Evolutionary conservation across 2,797 vertebrate species (phyloP).

Genomic region (Astyanax mexicanus): DNA sequence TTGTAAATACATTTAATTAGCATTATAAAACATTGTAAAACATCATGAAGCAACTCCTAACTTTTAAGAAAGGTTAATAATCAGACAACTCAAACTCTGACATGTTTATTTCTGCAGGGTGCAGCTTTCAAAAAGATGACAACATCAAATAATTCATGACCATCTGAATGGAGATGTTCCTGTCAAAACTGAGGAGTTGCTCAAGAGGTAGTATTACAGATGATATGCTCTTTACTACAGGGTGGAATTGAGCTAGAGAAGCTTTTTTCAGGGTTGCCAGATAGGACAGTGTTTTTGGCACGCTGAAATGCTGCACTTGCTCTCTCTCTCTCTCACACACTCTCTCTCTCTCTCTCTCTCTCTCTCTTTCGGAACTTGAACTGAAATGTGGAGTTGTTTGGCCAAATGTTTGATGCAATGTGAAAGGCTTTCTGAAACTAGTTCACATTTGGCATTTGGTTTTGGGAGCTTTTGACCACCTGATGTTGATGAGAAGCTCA

Average conservation of each 20-base stretch:
- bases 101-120: not conserved
- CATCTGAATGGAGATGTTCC: not conserved
- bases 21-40: too few species aligned
- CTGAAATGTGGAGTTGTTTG: not conserved
- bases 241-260: not conserved
- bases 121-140: not conserved
- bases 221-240: not conserved
- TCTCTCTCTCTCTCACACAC: too few species aligned
- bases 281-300: not conserved
- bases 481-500: not conserved
- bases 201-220: not conserved
- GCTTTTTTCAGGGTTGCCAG: not conserved
- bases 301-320: not conserved
- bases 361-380: not conserved
- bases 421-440: not conserved
- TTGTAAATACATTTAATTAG: too few species aligned
- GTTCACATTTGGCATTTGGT: not conserved
- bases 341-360: too few species aligned
- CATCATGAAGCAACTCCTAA: too few species aligned
- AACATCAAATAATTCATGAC: not conserved
- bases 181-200: not conserved
- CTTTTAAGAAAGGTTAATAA: too few species aligned
- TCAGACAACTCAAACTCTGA: not conserved
- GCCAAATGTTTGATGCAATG: conserved; percentile 2
- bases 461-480: not conserved